These are phyloP conservation scores for Yoshiicerus persimilis DNA, from an alignment of 1,140 invertebrate species.

Conservation along the genomic window DNA sequence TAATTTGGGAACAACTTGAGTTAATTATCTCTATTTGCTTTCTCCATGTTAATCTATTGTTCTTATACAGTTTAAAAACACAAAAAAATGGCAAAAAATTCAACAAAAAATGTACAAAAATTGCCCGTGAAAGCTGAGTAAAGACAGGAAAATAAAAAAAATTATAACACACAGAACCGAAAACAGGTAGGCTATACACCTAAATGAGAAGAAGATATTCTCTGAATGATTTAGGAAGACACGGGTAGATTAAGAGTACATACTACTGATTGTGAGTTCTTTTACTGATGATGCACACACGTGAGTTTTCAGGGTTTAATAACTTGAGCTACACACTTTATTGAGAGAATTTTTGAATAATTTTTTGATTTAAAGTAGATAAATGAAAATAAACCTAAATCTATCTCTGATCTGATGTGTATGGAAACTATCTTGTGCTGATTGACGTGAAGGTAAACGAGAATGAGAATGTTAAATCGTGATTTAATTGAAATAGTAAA, in stretches of 20 bases:
- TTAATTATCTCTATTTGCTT: neutral
- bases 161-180: neutral
- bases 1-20: constrained; percentile 14
- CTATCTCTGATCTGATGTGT: constrained; percentile 16
- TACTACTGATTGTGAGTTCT: constrained; percentile 27
- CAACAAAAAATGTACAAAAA: constrained; percentile 42
- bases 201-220: neutral
- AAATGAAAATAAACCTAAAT: neutral
- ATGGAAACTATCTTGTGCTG: neutral
- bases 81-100: constrained; percentile 44
- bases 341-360: constrained; percentile 2
- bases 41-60: neutral
- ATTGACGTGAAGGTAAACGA: neutral
- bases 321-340: constrained; percentile 1
- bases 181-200: neutral
- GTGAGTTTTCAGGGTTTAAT: neutral
- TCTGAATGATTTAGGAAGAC: neutral
- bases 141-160: neutral
- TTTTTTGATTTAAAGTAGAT: neutral
- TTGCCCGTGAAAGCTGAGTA: constrained; percentile 22
- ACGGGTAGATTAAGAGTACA: constrained; percentile 20
- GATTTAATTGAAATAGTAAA: constrained; percentile 7
- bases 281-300: constrained; percentile 31
- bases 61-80: constrained; percentile 31
- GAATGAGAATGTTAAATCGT: neutral